Conservation (phyloP, 2,888 invertebrate species). For the Druceiella hillmani region DNA sequence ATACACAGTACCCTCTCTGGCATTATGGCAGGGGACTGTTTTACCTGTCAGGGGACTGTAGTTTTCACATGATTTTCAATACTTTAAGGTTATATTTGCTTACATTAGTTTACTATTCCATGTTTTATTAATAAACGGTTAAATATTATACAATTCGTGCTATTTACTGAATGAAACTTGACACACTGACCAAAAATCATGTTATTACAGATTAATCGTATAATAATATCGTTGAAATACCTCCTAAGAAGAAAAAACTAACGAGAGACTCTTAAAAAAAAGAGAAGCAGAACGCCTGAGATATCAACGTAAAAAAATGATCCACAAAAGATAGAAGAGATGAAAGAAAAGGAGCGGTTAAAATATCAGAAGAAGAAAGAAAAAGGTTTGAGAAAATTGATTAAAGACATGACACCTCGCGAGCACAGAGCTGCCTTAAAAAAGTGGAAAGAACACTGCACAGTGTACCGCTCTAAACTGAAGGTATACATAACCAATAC, state of each 20-base stretch:
- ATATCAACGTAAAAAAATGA: background rate
- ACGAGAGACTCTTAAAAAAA: conserved; percentile 8
- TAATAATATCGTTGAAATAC: background rate
- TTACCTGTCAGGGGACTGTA: conserved; percentile 7
- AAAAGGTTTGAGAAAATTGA: conserved; percentile 15
- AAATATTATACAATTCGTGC: no score
- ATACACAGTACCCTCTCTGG: conserved; percentile 10
- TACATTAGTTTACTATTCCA: conserved; percentile 8
- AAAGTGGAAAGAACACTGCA: conserved; percentile 17
- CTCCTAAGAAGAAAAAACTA: conserved; percentile 1
- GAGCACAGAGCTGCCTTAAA: conserved; percentile 9
- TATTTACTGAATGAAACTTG: no score
- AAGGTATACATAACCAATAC: conserved; percentile 7
- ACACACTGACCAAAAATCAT: no score
- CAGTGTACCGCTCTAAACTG: conserved; percentile 13
- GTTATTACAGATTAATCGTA: no score
- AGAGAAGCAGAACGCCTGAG: conserved; percentile 7
- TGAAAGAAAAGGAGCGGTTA: conserved; percentile 14
- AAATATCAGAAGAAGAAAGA: conserved; percentile 19
- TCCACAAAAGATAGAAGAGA: conserved; percentile 16
- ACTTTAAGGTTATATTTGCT: conserved; percentile 9
- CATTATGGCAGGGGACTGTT: conserved; percentile 10
- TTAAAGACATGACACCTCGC: conserved; percentile 14
- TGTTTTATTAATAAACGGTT: no score
- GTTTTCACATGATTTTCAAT: conserved; percentile 8